A percentile compares a stretch with the other conserved stretches of the same genome.
Conservation (phyloP, 2,797 vertebrate genomes). For the Apogon talboti region DNA sequence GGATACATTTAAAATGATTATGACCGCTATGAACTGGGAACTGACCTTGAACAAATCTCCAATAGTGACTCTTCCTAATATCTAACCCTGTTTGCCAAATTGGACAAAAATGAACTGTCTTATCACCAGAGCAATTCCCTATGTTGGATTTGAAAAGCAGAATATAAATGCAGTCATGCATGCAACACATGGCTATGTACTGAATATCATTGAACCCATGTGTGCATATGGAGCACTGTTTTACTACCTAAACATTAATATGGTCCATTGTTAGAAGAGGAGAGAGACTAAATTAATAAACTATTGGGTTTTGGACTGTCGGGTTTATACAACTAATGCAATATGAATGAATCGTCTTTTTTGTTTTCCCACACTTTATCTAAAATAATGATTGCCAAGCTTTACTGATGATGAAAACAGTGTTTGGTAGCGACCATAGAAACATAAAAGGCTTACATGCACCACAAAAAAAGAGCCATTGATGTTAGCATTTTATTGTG, state of each 20-base stretch:
- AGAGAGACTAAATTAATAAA: background rate
- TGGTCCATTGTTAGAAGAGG: slow-evolving; percentile 4
- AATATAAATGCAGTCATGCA: slow-evolving; percentile 45
- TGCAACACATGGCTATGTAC: slow-evolving; percentile 23
- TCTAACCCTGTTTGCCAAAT: slow-evolving; percentile 14
- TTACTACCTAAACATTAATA: slow-evolving; percentile 22
- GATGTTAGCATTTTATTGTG: too few species aligned
- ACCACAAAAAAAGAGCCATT: too few species aligned
- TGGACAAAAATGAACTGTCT: slow-evolving; percentile 7
- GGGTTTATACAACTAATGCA: too few species aligned
- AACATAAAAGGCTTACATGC: too few species aligned
- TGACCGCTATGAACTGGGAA: background rate
- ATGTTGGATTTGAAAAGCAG: slow-evolving; percentile 42
- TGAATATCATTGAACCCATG: slow-evolving; percentile 24
- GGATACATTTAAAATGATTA: background rate
- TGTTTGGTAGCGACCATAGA: too few species aligned
- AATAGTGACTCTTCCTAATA: slow-evolving; percentile 9
- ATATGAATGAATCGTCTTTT: too few species aligned
- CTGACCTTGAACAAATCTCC: slow-evolving; percentile 37
- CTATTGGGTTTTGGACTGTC: too few species aligned
- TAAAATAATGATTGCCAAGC: too few species aligned
- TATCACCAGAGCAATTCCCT: slow-evolving; percentile 37
- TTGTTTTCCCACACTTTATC: too few species aligned
- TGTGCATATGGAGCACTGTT: slow-evolving; percentile 7
- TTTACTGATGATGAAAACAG: too few species aligned